phyloP scores from a whole-genome alignment of 2,888 invertebrate species.

The Phragmatobia fuliginosa region DNA sequence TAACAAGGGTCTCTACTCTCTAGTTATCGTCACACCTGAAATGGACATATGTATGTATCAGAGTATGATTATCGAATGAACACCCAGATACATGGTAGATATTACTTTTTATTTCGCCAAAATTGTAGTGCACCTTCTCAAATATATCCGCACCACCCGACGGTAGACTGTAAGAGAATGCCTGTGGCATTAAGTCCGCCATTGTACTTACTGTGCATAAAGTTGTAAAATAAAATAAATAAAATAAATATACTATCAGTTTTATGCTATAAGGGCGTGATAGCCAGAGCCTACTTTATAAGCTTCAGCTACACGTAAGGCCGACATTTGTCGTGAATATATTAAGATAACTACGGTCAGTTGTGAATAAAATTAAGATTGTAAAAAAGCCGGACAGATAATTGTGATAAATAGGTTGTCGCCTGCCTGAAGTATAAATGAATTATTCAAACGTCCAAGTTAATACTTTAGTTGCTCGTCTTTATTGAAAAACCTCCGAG shows the following conservation, averaged over 20 bases:
- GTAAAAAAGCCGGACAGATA: background rate
- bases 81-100: too few relatives aligned
- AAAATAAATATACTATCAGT: constrained; percentile 21
- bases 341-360: background rate
- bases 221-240: too few relatives aligned
- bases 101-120: too few relatives aligned
- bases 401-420: background rate
- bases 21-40: constrained; percentile 35
- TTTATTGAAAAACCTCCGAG: background rate
- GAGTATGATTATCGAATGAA: too few relatives aligned
- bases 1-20: constrained; percentile 53
- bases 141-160: too few relatives aligned
- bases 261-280: background rate
- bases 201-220: too few relatives aligned
- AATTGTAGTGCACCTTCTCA: too few relatives aligned
- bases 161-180: too few relatives aligned
- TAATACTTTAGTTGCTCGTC: background rate
- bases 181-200: too few relatives aligned
- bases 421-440: too few relatives aligned
- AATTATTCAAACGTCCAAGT: too few relatives aligned
- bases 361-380: constrained; percentile 1
- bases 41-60: too few relatives aligned
- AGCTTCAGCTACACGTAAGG: background rate
- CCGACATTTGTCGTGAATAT: background rate
- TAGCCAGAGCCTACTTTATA: background rate